Percentiles rank a stretch among this genome's conserved stretches.
phyloP scores from a whole-genome alignment of 2,113 vertebrate genomes.

The Peromyscus maniculatus region DNA sequence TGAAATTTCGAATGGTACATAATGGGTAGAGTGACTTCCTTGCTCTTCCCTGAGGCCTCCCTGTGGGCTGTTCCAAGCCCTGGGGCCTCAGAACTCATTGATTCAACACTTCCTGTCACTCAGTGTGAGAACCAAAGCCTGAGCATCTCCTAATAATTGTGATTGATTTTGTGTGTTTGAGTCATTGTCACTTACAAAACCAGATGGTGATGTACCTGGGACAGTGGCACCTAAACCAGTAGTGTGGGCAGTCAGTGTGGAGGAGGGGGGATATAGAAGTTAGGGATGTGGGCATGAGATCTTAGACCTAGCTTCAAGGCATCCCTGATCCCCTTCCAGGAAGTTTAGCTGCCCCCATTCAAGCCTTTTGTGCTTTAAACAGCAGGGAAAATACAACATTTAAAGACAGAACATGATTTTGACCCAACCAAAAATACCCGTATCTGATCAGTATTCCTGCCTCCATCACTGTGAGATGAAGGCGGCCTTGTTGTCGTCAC shows the following conservation, averaged over 20 bases:
- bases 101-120: neutral
- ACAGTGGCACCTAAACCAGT: neutral
- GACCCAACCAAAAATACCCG: conserved; percentile 56
- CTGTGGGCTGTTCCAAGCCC: neutral
- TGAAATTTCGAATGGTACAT: conserved; percentile 30
- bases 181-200: conserved; percentile 30
- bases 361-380: neutral
- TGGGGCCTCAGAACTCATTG: conserved; percentile 15
- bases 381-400: conserved; percentile 19
- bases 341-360: too few relatives aligned
- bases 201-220: neutral
- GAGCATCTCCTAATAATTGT: neutral
- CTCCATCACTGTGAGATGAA: conserved; percentile 35
- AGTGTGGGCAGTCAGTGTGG: neutral
- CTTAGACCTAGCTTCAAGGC: neutral
- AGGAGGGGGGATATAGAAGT: accelerated
- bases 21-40: neutral
- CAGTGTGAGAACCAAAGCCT: accelerated
- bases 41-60: neutral
- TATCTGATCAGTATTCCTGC: neutral
- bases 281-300: accelerated
- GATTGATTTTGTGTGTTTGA: neutral
- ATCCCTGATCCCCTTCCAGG: neutral
- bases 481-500: neutral
- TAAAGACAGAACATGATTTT: conserved; percentile 30